Base-by-base conservation (phyloP, 2,888 invertebrate species). In the Caenorhabditis macrosperma region DNA sequence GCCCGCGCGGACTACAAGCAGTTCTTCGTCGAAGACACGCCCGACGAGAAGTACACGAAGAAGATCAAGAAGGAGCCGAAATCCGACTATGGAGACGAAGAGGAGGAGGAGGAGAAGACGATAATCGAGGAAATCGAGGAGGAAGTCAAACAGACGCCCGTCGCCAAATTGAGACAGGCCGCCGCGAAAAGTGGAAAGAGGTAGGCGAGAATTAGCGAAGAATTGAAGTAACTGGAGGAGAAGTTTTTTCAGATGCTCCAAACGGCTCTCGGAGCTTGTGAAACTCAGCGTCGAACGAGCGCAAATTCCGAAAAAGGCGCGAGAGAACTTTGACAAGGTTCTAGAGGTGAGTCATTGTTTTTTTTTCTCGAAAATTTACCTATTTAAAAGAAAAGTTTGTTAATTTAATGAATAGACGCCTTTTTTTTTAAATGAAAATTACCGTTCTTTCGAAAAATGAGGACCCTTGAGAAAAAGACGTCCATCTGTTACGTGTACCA, bases 141-240 rank as follows among this genome's bases (percentile, higher is more conserved):
- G 44, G 82, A 82, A 12, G 85, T 85, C 10, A 81, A 83, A 44
- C 78, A 78, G 57, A 85, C 85, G 0, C 85, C 85, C 3, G 78
- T 85, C 67, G 82, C 75, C 10, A 85, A 84, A 55, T 41, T 85
- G 35, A 63, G 84, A 52, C 46, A 35, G 54, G 72, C 74, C 1
- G 72, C 68, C 4, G 26, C 68, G 26, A 74, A 69, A 20, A 63
- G n/a, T 48, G 72, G 72, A 15, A 60, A 71, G 10, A 55, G 72
- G 61, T 61, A 10, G 9, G 6, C 9, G 28, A 15, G 9, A 33
- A 33, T 33, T 33, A 9, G 9, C 5, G 9, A 33, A 33, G 9
- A 33, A 5, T 33, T 33, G 33, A n/a, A n/a, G n/a, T n/a, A n/a
- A n/a, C n/a, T n/a, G n/a, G n/a, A n/a, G n/a, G n/a, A n/a, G n/a